Percentiles rank a stretch among this genome's conserved stretches.
Conservation (phyloP, 2,113 vertebrate genomes). For the Gymnobelideus leadbeateri region DNA sequence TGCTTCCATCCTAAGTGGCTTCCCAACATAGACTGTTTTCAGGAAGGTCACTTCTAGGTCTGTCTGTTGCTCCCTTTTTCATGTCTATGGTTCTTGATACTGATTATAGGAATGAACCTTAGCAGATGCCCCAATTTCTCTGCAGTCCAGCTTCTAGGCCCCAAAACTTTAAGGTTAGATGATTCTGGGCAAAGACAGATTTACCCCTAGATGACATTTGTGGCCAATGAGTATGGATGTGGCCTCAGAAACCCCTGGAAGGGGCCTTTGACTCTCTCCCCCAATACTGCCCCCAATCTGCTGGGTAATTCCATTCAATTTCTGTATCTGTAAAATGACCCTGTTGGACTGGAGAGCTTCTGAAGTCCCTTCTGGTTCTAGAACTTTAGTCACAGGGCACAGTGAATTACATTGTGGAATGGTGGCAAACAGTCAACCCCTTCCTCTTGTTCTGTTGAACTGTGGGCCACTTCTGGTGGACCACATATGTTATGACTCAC, state of each 20-base stretch:
- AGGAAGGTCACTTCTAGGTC: background rate
- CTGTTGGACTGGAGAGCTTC: background rate
- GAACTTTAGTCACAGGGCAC: background rate
- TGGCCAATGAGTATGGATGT: background rate
- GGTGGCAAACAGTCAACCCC: background rate
- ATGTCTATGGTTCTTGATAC: background rate
- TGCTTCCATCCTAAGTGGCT: background rate
- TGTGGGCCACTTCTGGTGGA: background rate
- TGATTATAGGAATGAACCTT: background rate
- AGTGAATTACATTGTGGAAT: background rate
- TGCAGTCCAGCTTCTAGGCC: background rate
- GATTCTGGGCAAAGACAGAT: background rate
- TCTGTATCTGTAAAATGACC: background rate
- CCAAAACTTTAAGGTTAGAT: background rate
- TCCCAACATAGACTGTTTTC: background rate
- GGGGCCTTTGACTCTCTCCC: background rate
- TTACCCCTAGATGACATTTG: background rate
- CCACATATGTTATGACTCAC: background rate
- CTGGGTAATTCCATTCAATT: background rate
- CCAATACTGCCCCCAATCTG: background rate
- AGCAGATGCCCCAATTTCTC: background rate
- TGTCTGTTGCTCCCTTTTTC: background rate
- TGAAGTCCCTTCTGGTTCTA: background rate
- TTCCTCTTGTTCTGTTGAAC: background rate
- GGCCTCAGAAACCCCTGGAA: background rate